Percentiles rank a stretch among this genome's conserved stretches.
Conservation (phyloP, 92 coral and sea anemone genomes). For the Epizoanthus scotinus region DNA sequence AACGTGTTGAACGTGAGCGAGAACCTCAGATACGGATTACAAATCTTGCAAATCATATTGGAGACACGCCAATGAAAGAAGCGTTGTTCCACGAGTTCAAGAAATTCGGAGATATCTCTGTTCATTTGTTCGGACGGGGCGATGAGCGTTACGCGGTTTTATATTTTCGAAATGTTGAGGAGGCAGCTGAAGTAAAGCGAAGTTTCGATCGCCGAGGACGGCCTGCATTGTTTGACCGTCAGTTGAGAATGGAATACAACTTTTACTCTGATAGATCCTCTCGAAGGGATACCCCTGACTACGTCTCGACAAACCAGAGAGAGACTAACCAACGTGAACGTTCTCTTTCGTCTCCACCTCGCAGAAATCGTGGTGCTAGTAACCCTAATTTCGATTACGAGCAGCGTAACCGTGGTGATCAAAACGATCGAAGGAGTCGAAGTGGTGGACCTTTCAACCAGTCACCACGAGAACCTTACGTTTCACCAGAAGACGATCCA, state of each 20-base stretch:
- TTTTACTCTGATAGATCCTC: conserved; percentile 78
- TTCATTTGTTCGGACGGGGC: conserved; percentile 93
- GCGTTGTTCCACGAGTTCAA: conserved; percentile 96
- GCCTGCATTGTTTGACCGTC: conserved; percentile 84
- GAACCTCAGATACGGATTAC: conserved; percentile 93
- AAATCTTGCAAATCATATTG: conserved; percentile 84
- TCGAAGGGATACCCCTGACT: conserved; percentile 71
- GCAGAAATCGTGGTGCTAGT: conserved; percentile 73
- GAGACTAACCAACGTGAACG: conserved; percentile 78
- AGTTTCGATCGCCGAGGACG: conserved; percentile 93
- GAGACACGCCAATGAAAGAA: conserved; percentile 90
- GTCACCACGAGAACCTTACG: conserved; percentile 61
- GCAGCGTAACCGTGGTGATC: conserved; percentile 77
- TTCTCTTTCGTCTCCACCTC: conserved; percentile 76
- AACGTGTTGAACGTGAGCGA: conserved; percentile 81
- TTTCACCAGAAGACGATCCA: conserved; percentile 95
- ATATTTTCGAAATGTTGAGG: conserved; percentile 93
- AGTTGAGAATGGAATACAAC: conserved; percentile 79
- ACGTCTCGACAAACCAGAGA: conserved; percentile 68
- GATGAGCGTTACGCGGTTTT: conserved; percentile 98
- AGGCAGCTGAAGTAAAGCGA: conserved; percentile 93
- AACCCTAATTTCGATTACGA: conserved; percentile 73
- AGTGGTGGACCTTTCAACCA: conserved; percentile 65
- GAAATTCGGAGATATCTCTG: conserved; percentile 90
- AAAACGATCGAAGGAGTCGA: conserved; percentile 63